Base-by-base conservation (phyloP, 2,113 vertebrate genomes). In the Hydropotes inermis region DNA sequence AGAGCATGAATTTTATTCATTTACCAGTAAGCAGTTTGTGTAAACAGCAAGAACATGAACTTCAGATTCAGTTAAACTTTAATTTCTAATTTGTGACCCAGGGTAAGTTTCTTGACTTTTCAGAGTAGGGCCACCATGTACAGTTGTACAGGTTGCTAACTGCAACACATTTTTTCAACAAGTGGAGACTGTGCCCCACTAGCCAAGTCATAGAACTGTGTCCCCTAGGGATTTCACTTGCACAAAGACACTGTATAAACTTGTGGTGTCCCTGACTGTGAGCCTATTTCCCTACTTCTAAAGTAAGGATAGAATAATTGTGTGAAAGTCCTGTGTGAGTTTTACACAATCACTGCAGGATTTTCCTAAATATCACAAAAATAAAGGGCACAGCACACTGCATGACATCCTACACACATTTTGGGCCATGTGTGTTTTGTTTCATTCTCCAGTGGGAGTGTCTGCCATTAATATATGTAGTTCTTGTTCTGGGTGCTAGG, bases 141-240 rank as follows among this genome's bases (percentile, higher is more conserved):
- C 5, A 87, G 43, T 15, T 82, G 15, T 21, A 50, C 2, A 98
- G 94, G 98, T 94, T 98, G 97, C 61, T 92, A 89, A 98, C 33
- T 64, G 19, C 8, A 82, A 47, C 58, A 28, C n/a, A 6, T 6
- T 25, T 47, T 9, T 25, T 14, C 57, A 87, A 9, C 12, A 85
- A 87, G 30, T 21, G 30, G 52, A 85, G 23, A 19, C 61, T 83
- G 6, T 4, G 14, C 33, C 67, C 89, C 67, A 45, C n/a, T 87
- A 95, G 93, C 89, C 23, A 67, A 45, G 74, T 36, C 50, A 84
- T 13, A 43, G 39, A 70, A 47, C 36, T 84, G 2, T 57, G 7
- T 54, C 16, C 78, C 70, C 23, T 3, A 36, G 21, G 11, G 28
- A 3, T 36, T 39, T 89, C 5, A 33, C 64, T 33, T 58, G 55